Percentiles rank a stretch among this genome's conserved stretches.
Evolutionary conservation across 2,113 vertebrate species (phyloP).

Genomic region (Phyllopteryx taeniolatus): DNA sequence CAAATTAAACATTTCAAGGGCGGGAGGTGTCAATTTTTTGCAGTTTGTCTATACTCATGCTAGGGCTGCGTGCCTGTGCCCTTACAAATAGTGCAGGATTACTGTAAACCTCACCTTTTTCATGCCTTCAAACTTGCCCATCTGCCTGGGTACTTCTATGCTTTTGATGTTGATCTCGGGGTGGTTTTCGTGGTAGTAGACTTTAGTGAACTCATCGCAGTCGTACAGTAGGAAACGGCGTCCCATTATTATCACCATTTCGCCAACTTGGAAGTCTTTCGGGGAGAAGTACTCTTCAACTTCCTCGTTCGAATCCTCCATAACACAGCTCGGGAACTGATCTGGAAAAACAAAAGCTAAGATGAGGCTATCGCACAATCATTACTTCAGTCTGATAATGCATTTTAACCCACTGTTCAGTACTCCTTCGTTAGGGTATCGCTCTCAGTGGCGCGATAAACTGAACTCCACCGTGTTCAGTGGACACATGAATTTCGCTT

Average conservation of each 20-base stretch:
- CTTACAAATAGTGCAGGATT: background rate
- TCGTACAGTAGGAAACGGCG: conserved; percentile 86
- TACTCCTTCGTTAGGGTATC: background rate
- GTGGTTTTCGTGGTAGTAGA: conserved; percentile 80
- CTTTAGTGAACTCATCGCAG: conserved; percentile 84
- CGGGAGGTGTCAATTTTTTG: background rate
- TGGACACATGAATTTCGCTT: background rate
- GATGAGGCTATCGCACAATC: background rate
- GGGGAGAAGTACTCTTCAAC: conserved; percentile 86
- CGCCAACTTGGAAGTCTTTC: conserved; percentile 84
- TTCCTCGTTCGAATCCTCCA: conserved; percentile 85
- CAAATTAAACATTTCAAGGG: background rate
- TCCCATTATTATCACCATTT: conserved; percentile 77
- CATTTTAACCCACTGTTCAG: background rate
- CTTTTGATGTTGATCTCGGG: conserved; percentile 76
- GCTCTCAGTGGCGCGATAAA: background rate
- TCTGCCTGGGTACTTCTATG: conserved; percentile 62
- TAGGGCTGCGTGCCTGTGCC: background rate
- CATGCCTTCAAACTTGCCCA: background rate
- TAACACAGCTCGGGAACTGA: conserved; percentile 82
- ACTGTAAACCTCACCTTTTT: conserved; percentile 51
- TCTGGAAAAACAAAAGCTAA: conserved; percentile 64
- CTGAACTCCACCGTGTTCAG: no score
- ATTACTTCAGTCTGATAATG: background rate
- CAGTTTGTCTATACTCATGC: background rate